These are phyloP conservation scores for Spodoptera frugiperda DNA, from an alignment of 1,140 invertebrate genomes.

Conservation along the genomic window DNA sequence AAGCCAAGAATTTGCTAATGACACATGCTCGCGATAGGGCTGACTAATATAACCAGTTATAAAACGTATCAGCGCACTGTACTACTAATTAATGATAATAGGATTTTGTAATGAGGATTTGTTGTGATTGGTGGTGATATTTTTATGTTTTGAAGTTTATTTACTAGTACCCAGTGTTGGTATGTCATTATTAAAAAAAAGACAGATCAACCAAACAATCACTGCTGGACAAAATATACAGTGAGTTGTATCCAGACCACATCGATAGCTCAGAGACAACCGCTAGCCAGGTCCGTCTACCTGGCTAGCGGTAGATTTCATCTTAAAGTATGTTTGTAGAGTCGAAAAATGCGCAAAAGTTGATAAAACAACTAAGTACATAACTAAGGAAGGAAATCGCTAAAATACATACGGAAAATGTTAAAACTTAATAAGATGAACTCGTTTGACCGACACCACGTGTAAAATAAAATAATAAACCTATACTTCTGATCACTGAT, in stretches of 20 bases:
- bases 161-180: too few relatives aligned
- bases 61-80: constrained; percentile 16
- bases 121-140: neutral
- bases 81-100: constrained; percentile 35
- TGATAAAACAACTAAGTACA: neutral
- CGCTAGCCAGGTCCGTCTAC: too few relatives aligned
- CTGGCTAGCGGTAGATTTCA: too few relatives aligned
- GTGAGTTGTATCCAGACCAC: constrained; percentile 82
- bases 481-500: neutral
- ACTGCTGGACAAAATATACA: constrained; percentile 81
- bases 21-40: constrained; percentile 62
- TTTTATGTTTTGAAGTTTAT: too few relatives aligned
- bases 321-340: neutral
- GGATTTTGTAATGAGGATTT: constrained; percentile 9
- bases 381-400: too few relatives aligned
- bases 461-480: neutral
- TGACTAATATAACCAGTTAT: constrained; percentile 37
- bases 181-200: too few relatives aligned
- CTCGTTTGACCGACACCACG: neutral
- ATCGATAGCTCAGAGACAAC: constrained; percentile 78
- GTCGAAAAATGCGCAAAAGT: neutral
- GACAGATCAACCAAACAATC: constrained; percentile 80
- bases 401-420: neutral
- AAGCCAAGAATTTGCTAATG: constrained; percentile 84
- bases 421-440: neutral